Conservation (phyloP, 2,888 invertebrate genomes). For the Perizoma affinitatum region DNA sequence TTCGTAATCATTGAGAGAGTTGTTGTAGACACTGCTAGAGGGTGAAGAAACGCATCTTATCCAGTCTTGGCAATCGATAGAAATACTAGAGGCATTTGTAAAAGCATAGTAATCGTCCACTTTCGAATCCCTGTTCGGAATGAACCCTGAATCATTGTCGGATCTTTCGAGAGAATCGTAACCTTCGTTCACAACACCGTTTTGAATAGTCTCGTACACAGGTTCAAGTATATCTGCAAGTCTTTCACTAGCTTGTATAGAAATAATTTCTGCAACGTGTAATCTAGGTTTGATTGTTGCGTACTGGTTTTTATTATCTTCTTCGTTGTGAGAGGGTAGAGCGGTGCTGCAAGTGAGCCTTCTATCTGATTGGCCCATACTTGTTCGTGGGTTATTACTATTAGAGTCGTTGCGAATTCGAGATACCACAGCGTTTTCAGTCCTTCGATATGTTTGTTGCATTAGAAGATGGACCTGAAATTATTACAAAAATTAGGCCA, state of each 20-base stretch:
- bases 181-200: conserved; percentile 58
- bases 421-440: conserved; percentile 69
- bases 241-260: conserved; percentile 72
- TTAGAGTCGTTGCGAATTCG: conserved; percentile 62
- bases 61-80: conserved; percentile 72
- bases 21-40: conserved; percentile 62
- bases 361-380: conserved; percentile 56
- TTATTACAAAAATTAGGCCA: conserved; percentile 1
- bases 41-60: conserved; percentile 63
- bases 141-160: conserved; percentile 58
- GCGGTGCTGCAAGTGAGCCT: conserved; percentile 71
- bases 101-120: conserved; percentile 64
- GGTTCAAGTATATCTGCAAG: conserved; percentile 76
- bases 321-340: conserved; percentile 48
- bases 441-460: conserved; percentile 73
- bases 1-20: conserved; percentile 61
- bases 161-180: conserved; percentile 64
- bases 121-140: conserved; percentile 52
- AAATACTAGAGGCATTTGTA: conserved; percentile 67
- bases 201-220: conserved; percentile 71
- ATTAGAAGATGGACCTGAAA: conserved; percentile 72
- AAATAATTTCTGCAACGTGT: conserved; percentile 77
- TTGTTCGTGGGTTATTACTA: conserved; percentile 50
- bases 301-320: conserved; percentile 53
- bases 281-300: conserved; percentile 59